Percentiles rank a stretch among this genome's conserved stretches.
These are phyloP conservation scores for Hemitrygon akajei DNA, from an alignment of 2,797 vertebrate genomes.

Conservation along the genomic window DNA sequence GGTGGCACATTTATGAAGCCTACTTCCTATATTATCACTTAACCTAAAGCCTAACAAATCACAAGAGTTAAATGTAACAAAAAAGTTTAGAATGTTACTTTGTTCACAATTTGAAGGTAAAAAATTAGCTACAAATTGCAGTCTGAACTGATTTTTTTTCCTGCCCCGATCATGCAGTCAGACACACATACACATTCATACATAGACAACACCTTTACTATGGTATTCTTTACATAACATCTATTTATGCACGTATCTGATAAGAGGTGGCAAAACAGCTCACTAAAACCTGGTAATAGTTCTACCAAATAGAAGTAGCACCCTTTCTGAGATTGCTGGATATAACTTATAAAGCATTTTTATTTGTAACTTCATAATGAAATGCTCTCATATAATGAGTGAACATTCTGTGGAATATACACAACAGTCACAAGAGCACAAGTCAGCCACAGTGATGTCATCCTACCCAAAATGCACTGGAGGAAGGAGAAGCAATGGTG, in stretches of 20 bases:
- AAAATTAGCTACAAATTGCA: background rate
- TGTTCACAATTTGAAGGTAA: background rate
- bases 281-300: background rate
- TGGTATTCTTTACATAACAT: background rate
- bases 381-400: background rate
- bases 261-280: background rate
- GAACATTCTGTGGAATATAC: background rate
- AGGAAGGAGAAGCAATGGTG: slow-evolving; percentile 37
- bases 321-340: background rate
- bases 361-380: background rate
- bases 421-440: slow-evolving; percentile 27
- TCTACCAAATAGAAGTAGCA: background rate
- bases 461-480: slow-evolving; percentile 35
- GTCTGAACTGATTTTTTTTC: background rate
- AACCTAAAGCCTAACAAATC: background rate
- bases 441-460: slow-evolving; percentile 22
- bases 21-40: background rate
- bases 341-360: slow-evolving; percentile 30
- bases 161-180: background rate
- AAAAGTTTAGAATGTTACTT: background rate
- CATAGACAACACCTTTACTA: background rate
- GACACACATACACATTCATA: background rate
- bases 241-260: slow-evolving; percentile 22
- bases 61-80: background rate
- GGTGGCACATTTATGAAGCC: background rate